Evolutionary conservation across 37 sponge, comb jelly and placozoan species (phyloP).

Genomic region (Mnemiopsis leidyi): DNA sequence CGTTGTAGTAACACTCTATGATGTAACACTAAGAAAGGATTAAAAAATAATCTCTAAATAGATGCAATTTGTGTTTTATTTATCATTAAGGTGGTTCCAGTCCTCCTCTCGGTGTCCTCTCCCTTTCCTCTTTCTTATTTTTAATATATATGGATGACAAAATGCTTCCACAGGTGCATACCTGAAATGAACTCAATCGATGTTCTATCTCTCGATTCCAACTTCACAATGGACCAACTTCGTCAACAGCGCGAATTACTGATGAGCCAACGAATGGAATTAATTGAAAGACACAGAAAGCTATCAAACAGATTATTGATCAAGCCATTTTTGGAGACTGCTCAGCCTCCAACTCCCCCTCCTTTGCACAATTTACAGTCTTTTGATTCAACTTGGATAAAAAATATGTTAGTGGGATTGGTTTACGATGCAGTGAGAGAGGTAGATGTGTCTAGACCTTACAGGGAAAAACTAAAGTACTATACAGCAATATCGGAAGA

Average conservation of each 20-base stretch:
- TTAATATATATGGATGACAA: no score
- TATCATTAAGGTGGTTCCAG: no score
- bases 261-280: slow-evolving; percentile 23
- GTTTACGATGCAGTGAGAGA: slow-evolving; percentile 62
- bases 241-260: slow-evolving; percentile 36
- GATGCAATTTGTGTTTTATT: no score
- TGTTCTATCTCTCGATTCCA: not conserved
- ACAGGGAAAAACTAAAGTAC: not conserved
- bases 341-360: slow-evolving; percentile 57
- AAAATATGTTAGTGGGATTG: not conserved
- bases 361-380: not conserved
- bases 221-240: slow-evolving; percentile 54
- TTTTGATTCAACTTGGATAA: not conserved
- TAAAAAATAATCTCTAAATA: no score
- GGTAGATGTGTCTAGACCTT: slow-evolving; percentile 31
- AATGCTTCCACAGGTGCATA: no score
- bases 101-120: no score
- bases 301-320: slow-evolving; percentile 21
- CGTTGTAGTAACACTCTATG: no score
- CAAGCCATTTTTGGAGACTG: slow-evolving; percentile 6
- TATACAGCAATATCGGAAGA: slow-evolving; percentile 13
- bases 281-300: slow-evolving; percentile 36
- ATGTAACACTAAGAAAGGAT: no score
- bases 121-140: no score
- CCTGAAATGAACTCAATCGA: not conserved